Evolutionary conservation across 2,797 vertebrate species (phyloP).

Genomic region (Psittacula echo): DNA sequence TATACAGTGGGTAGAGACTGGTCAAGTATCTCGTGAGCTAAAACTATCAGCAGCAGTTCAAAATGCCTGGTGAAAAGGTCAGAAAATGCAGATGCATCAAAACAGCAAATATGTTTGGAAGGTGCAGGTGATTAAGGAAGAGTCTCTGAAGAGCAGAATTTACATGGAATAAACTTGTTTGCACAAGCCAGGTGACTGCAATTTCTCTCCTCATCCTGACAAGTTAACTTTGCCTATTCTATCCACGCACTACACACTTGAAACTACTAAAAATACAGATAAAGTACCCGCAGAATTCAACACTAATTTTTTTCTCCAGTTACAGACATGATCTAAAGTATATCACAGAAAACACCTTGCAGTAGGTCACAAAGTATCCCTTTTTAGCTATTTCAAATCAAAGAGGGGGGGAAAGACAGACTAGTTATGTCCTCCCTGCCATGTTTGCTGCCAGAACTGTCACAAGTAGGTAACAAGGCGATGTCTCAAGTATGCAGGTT

Average conservation of each 20-base stretch:
- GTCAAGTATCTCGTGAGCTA: rapidly evolving
- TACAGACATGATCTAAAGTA: not conserved
- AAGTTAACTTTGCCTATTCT: not conserved
- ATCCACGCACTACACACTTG: not conserved
- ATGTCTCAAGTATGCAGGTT: not conserved
- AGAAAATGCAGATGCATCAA: not conserved
- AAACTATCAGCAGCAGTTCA: not conserved
- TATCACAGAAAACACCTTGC: not conserved
- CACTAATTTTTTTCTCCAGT: not conserved
- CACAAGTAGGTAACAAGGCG: not conserved
- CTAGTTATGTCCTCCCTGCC: not conserved
- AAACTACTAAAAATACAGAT: not conserved
- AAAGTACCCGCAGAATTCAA: not conserved
- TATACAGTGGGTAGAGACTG: not conserved
- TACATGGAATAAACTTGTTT: not conserved
- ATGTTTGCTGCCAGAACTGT: not conserved
- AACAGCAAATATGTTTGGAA: not conserved
- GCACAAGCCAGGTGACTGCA: not conserved
- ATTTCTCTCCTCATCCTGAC: not conserved
- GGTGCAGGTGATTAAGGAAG: not conserved
- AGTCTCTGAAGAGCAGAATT: not conserved
- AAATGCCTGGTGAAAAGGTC: not conserved
- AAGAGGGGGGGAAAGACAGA: not conserved
- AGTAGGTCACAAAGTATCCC: not conserved
- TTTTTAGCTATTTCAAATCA: not conserved